Evolutionary conservation across 2,888 invertebrate species (phyloP), one percentile per base, ranked within the genome.

Genomic region (Acanthosepion lycidas): DNA sequence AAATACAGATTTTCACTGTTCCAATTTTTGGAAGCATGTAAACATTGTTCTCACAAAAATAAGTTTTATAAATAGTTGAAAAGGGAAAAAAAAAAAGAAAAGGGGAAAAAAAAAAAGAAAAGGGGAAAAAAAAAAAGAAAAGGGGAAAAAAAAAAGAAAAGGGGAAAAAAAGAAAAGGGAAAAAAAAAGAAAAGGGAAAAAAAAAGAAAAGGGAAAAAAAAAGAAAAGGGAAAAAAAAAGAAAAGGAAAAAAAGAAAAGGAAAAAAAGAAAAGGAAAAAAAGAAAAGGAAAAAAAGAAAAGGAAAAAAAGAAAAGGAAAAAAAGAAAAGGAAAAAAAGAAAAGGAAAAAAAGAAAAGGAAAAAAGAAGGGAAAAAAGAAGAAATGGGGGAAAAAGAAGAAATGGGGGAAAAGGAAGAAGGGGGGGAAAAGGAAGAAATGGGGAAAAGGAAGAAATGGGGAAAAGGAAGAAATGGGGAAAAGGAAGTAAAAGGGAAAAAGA

Each of bases 221-320:
- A 28, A 6, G 5, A 26, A 28, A 26, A 28, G 28, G 64, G 64
- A 23, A 26, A 0, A 26, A 64, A 23, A 64, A 6, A 6, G 6
- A 64, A 2, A 23, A 8, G 23, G 64, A 6, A 6, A 26, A 23
- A 23, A 2, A n/a, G n/a, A n/a, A 26, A 26, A 26, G 26, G 3
- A 23, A 26, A 4, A 23, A 26, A 6, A 6, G 6, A 23, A 1
- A 23, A 64, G 64, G 23, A 2, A 64, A 1, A 2, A 26, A 26
- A 23, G 6, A n/a, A n/a, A n/a, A 26, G 3, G 2, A 23, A 26
- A 23, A 2, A 26, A 6, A 6, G 6, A n/a, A n/a, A n/a, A 0
- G 64, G 26, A 23, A 26, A 23, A 6, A 26, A 26, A 23, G 6
- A 6, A 64, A 0, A 23, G 26, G 23, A 2, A 23, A 23, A 20